A percentile compares a stretch with the other conserved stretches of the same genome.
Evolutionary conservation across 2,113 vertebrate genomes (phyloP).

Genomic region (Entosphenus tridentatus): DNA sequence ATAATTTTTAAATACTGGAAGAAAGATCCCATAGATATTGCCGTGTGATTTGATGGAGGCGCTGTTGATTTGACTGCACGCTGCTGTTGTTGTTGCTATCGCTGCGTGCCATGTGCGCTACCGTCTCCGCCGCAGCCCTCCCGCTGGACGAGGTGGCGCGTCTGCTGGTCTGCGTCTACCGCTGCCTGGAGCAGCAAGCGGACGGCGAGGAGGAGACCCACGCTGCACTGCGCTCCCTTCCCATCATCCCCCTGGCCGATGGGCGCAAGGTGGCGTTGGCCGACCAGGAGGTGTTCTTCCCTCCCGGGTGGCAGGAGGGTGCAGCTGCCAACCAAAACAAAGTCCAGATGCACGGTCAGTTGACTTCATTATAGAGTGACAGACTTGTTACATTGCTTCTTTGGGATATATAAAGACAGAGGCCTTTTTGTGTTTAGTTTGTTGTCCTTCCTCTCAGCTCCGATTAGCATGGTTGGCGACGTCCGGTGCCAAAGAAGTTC

Average conservation of each 20-base stretch:
- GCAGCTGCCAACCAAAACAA: constrained; percentile 11
- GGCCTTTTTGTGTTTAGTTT: neutral
- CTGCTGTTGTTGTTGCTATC: no score
- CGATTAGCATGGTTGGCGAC: no score
- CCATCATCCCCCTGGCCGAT: constrained; percentile 34
- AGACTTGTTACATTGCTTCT: neutral
- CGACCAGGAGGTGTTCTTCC: constrained; percentile 26
- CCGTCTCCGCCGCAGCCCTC: no score
- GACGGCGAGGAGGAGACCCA: constrained; percentile 21
- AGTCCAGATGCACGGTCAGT: neutral
- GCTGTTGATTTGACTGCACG: no score
- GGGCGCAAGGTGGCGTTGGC: constrained; percentile 25
- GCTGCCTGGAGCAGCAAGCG: constrained; percentile 30
- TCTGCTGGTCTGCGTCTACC: constrained; percentile 32
- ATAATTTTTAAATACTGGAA: no score
- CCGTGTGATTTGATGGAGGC: no score
- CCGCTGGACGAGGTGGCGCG: constrained; percentile 21
- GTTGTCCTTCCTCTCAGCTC: no score
- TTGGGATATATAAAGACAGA: neutral
- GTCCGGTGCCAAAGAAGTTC: no score
- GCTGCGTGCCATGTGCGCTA: no score
- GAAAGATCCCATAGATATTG: no score
- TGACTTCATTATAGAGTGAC: neutral
- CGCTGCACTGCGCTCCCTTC: constrained; percentile 22
- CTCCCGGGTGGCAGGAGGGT: constrained; percentile 18